phyloP scores from a whole-genome alignment of 2,888 invertebrate species.

The Cyclophora punctaria region DNA sequence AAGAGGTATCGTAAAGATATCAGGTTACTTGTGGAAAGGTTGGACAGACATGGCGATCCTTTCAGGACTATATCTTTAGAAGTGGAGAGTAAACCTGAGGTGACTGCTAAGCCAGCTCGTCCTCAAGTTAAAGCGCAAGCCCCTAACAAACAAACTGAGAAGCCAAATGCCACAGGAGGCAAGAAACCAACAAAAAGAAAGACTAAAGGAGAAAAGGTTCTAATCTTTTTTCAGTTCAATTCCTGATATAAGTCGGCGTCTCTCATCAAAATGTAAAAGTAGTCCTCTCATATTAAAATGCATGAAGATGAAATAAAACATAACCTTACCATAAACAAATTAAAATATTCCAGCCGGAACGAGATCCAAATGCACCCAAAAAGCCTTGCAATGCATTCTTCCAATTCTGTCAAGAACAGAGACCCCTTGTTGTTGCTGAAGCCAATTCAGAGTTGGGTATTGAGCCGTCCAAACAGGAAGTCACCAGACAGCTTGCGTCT shows the following conservation, averaged over 20 bases:
- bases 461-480: slow-evolving; percentile 83
- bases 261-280: too few relatives aligned
- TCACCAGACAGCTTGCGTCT: slow-evolving; percentile 82
- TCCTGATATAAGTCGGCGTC: too few relatives aligned
- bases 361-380: slow-evolving; percentile 85
- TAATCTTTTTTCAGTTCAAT: slow-evolving; percentile 4
- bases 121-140: slow-evolving; percentile 39
- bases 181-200: slow-evolving; percentile 74
- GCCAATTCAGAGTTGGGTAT: slow-evolving; percentile 76
- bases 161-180: slow-evolving; percentile 39
- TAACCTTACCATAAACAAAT: too few relatives aligned
- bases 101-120: slow-evolving; percentile 35
- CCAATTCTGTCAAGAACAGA: slow-evolving; percentile 86
- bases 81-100: slow-evolving; percentile 61
- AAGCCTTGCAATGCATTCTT: slow-evolving; percentile 87
- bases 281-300: too few relatives aligned
- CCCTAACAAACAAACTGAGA: slow-evolving; percentile 44
- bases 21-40: slow-evolving; percentile 78
- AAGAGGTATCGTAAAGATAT: slow-evolving; percentile 81
- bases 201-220: slow-evolving; percentile 75
- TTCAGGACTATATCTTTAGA: slow-evolving; percentile 79
- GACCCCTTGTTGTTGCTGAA: slow-evolving; percentile 82
- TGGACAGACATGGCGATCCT: slow-evolving; percentile 81
- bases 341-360: slow-evolving; percentile 49
- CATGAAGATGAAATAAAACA: too few relatives aligned